Conservation (phyloP, 1,140 invertebrate genomes). For the Drosophila murphyi region DNA sequence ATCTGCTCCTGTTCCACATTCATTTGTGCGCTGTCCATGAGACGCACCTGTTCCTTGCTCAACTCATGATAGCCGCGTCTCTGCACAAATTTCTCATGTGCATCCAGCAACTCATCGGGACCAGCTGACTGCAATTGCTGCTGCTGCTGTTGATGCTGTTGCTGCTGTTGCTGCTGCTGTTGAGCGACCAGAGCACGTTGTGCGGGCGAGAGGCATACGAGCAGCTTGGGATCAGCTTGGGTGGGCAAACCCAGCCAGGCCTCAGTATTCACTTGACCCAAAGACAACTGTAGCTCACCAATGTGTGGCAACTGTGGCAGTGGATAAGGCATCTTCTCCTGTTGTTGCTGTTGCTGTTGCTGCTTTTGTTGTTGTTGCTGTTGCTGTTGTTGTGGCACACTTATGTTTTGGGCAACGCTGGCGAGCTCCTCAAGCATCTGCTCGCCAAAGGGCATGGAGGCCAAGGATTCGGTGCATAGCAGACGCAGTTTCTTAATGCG, state of each 20-base stretch:
- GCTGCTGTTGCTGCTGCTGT: slow-evolving; percentile 67
- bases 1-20: slow-evolving; percentile 69
- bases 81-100: slow-evolving; percentile 89
- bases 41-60: slow-evolving; percentile 66
- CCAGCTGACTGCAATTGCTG: slow-evolving; percentile 69
- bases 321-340: slow-evolving; percentile 70
- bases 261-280: not conserved
- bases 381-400: slow-evolving; percentile 45
- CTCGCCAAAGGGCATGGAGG: slow-evolving; percentile 88
- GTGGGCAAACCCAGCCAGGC: slow-evolving; percentile 87
- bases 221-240: slow-evolving; percentile 86
- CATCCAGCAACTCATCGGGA: slow-evolving; percentile 87
- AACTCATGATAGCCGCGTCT: slow-evolving; percentile 87
- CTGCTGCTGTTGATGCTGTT: slow-evolving; percentile 12
- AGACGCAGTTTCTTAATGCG: slow-evolving; percentile 83
- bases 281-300: slow-evolving; percentile 63
- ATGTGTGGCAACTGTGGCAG: slow-evolving; percentile 73
- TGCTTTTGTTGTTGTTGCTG: slow-evolving; percentile 16
- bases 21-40: slow-evolving; percentile 61
- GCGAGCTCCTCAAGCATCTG: slow-evolving; percentile 88
- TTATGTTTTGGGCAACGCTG: slow-evolving; percentile 87
- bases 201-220: slow-evolving; percentile 90
- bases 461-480: slow-evolving; percentile 87
- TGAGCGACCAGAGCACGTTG: slow-evolving; percentile 86
- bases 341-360: slow-evolving; percentile 6